Evolutionary conservation across 2,113 vertebrate genomes (phyloP).

Genomic region (Gobius niger): DNA sequence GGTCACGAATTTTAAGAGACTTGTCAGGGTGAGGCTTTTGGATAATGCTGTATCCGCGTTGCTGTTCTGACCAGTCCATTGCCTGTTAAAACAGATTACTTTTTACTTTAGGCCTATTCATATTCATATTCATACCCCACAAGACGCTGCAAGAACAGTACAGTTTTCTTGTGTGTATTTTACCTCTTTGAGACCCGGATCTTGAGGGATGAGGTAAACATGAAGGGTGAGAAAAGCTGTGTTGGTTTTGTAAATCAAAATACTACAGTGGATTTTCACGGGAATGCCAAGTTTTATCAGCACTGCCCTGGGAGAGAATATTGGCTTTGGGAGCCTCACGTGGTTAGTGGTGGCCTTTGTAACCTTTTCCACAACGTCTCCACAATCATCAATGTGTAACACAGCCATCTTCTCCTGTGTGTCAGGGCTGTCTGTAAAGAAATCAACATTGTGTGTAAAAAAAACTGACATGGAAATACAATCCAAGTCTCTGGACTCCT

Average conservation of each 20-base stretch:
- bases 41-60: not conserved
- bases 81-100: not conserved
- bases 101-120: too few species aligned
- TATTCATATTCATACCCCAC: too few species aligned
- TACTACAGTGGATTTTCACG: slow-evolving; percentile 2
- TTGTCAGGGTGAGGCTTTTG: not conserved
- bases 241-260: slow-evolving; percentile 23
- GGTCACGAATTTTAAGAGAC: not conserved
- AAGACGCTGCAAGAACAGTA: too few species aligned
- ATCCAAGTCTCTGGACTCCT: too few species aligned
- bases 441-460: not conserved
- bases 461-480: not conserved
- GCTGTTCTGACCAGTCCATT: not conserved
- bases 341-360: slow-evolving; percentile 29
- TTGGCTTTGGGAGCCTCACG: slow-evolving; percentile 22
- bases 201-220: slow-evolving; percentile 30
- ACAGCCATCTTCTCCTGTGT: slow-evolving; percentile 27
- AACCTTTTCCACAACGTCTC: slow-evolving; percentile 27
- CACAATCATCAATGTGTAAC: slow-evolving; percentile 33
- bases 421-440: not conserved
- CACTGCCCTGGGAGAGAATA: slow-evolving; percentile 11
- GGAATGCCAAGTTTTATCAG: not conserved
- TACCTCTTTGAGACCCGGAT: slow-evolving; percentile 35
- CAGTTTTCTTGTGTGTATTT: not conserved
- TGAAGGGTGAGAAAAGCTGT: slow-evolving; percentile 6